A percentile compares a stretch with the other conserved stretches of the same genome.
phyloP scores from a whole-genome alignment of 2,888 invertebrate species.

The Apodemia duryi region DNA sequence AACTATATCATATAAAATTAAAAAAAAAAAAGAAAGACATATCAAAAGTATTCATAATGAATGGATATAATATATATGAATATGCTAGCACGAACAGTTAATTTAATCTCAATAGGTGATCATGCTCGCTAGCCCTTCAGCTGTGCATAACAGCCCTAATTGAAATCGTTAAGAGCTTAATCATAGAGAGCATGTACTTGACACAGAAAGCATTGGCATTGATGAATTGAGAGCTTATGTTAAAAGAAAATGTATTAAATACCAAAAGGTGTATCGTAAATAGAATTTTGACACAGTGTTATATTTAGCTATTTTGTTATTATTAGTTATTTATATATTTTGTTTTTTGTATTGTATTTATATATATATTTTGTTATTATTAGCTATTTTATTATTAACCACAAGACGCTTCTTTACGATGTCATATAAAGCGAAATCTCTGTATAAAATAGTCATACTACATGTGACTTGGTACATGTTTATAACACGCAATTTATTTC shows the following conservation, averaged over 20 bases:
- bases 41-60: no score
- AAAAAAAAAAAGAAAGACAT: no score
- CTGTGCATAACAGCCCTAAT: slow-evolving; percentile 9
- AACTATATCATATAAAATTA: no score
- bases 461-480: no score
- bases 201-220: neutral
- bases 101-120: slow-evolving; percentile 3
- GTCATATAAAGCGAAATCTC: no score
- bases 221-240: neutral
- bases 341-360: no score
- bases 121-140: slow-evolving; percentile 5
- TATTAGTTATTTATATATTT: no score
- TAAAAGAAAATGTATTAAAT: neutral
- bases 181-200: neutral
- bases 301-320: neutral
- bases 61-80: neutral
- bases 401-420: neutral
- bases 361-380: no score
- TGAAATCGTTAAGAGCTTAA: slow-evolving; percentile 8
- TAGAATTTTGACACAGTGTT: neutral
- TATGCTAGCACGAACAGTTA: neutral
- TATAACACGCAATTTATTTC: no score
- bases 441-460: no score
- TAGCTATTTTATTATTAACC: no score
- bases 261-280: neutral